A percentile compares a stretch with the other conserved stretches of the same genome.
These are phyloP conservation scores for Amblyopsis rosae DNA, from an alignment of 2,113 vertebrate species.

Conservation along the genomic window DNA sequence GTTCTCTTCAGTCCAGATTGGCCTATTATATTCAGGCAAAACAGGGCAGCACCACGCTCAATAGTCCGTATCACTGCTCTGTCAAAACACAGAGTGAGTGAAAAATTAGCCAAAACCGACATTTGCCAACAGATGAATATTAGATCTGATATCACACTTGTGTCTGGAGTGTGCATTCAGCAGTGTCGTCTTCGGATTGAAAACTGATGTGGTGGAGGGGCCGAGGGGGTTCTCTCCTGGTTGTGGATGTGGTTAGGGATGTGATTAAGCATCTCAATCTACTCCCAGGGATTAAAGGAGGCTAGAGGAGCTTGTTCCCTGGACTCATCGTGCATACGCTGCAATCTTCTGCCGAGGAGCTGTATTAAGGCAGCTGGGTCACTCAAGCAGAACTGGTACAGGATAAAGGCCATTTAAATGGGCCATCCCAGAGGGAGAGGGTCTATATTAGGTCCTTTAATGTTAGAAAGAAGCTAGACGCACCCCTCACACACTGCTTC, in stretches of 20 bases:
- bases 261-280: constrained; percentile 42
- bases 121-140: constrained; percentile 5
- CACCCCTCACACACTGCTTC: not conserved
- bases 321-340: constrained; percentile 45
- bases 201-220: constrained; percentile 17
- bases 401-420: constrained; percentile 42
- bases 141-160: constrained; percentile 12
- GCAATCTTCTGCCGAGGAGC: constrained; percentile 38
- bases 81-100: too few species aligned
- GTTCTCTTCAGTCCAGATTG: too few species aligned
- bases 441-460: constrained; percentile 15
- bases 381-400: constrained; percentile 38
- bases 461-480: constrained; percentile 19
- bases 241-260: constrained; percentile 28
- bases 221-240: not conserved
- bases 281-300: constrained; percentile 49
- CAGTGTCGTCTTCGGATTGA: not conserved
- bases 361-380: constrained; percentile 32
- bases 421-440: constrained; percentile 19
- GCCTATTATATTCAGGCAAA: too few species aligned
- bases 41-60: too few species aligned
- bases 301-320: constrained; percentile 33
- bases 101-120: too few species aligned
- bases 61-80: too few species aligned
- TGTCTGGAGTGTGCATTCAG: constrained; percentile 15